A percentile compares a stretch with the other conserved stretches of the same genome.
Evolutionary conservation across 2,113 vertebrate genomes (phyloP).

Genomic region (Myanophis thanlyinensis): DNA sequence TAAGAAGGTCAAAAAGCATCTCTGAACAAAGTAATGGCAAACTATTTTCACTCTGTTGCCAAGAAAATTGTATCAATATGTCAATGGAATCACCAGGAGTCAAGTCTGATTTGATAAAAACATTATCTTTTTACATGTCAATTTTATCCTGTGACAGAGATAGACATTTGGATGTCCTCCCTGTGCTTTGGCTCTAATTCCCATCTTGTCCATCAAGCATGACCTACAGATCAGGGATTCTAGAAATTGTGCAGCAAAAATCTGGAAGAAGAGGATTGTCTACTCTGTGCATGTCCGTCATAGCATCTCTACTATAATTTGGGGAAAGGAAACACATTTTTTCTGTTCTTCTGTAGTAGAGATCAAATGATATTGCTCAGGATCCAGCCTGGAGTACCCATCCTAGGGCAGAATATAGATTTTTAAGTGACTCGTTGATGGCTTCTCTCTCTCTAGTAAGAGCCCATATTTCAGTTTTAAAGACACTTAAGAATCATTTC

Average conservation of each 20-base stretch:
- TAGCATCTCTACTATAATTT: background rate
- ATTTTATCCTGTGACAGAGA: background rate
- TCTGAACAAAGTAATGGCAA: background rate
- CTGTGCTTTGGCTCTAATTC: background rate
- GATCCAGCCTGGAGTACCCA: background rate
- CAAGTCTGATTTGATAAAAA: background rate
- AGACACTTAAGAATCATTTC: background rate
- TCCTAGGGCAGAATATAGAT: background rate
- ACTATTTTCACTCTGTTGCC: background rate
- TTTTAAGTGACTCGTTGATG: background rate
- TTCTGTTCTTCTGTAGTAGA: background rate
- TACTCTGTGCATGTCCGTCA: background rate
- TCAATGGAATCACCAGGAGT: background rate
- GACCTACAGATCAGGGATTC: background rate
- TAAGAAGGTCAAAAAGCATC: background rate
- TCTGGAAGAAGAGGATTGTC: background rate
- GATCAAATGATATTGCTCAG: background rate
- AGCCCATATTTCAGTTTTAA: background rate
- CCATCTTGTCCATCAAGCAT: background rate
- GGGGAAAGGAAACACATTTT: background rate
- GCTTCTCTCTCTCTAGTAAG: background rate
- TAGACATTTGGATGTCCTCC: background rate
- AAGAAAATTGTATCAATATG: background rate
- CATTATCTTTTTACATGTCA: background rate
- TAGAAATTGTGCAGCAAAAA: background rate